Evolutionary conservation across 2,888 invertebrate genomes (phyloP).

Genomic region (Morinoia aosen): DNA sequence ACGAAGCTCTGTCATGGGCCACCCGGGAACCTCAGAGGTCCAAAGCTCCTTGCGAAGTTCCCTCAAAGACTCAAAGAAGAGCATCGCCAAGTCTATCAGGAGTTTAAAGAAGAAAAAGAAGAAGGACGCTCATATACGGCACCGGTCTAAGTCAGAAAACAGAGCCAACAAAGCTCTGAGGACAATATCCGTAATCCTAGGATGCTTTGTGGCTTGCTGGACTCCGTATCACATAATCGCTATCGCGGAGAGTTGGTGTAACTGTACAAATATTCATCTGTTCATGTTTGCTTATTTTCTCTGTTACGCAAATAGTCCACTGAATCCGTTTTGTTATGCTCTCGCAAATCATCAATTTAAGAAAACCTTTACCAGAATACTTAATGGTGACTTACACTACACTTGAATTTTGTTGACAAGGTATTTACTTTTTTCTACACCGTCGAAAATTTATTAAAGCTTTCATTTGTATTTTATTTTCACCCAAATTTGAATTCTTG

Average conservation of each 20-base stretch:
- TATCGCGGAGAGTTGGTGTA: conserved; percentile 96
- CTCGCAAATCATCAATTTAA: conserved; percentile 99
- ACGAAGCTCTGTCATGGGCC: conserved; percentile 56
- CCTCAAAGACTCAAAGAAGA: conserved; percentile 60
- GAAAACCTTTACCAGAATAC: conserved; percentile 95
- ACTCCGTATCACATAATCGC: conserved; percentile 98
- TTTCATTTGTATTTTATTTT: not conserved
- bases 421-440: too few relatives aligned
- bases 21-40: conserved; percentile 57
- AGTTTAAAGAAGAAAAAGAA: conserved; percentile 67
- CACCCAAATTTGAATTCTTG: not conserved
- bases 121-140: conserved; percentile 76
- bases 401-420: conserved; percentile 71
- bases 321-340: conserved; percentile 99
- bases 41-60: conserved; percentile 64
- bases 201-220: conserved; percentile 99
- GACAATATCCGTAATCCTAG: conserved; percentile 98
- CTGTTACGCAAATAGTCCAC: conserved; percentile 98
- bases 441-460: not conserved
- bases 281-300: conserved; percentile 98
- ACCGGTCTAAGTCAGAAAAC: conserved; percentile 98
- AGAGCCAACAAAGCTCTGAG: conserved; percentile 97
- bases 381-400: conserved; percentile 94
- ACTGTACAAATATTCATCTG: conserved; percentile 90
- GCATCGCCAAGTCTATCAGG: conserved; percentile 65